phyloP scores from a whole-genome alignment of 2,797 vertebrate species.

The Scomberomorus guttatus region DNA sequence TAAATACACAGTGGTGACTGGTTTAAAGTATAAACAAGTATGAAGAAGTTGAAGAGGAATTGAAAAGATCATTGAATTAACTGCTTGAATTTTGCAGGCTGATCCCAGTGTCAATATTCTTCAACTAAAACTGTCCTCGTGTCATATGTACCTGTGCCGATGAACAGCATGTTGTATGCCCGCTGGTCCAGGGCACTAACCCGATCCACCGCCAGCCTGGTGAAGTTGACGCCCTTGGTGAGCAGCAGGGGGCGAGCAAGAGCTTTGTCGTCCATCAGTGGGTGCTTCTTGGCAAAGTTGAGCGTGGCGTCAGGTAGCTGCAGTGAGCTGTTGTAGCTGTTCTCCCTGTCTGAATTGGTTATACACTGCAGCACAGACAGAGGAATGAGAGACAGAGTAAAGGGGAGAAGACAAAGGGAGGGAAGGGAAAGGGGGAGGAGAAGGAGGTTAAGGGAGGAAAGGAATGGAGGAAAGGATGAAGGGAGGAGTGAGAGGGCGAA shows the following conservation, averaged over 20 bases:
- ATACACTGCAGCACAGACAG: conserved; percentile 89
- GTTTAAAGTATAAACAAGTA: neutral
- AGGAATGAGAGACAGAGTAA: conserved; percentile 23
- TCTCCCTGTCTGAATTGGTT: conserved; percentile 91
- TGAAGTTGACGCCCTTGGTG: conserved; percentile 94
- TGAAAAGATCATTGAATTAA: neutral
- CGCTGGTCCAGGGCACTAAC: conserved; percentile 87
- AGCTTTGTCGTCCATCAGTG: conserved; percentile 92
- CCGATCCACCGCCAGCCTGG: conserved; percentile 91
- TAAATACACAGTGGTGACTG: neutral
- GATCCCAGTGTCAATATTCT: neutral
- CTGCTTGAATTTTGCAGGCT: neutral
- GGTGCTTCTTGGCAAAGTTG: conserved; percentile 99
- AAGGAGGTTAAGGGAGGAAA: conserved; percentile 10
- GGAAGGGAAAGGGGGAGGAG: neutral
- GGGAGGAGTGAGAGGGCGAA: conserved; percentile 31
- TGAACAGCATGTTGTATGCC: conserved; percentile 93
- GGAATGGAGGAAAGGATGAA: conserved; percentile 16
- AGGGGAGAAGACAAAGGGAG: conserved; percentile 19
- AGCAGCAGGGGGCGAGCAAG: conserved; percentile 92
- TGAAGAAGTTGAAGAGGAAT: neutral
- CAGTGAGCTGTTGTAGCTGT: conserved; percentile 91
- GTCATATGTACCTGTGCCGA: conserved; percentile 90
- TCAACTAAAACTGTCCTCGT: neutral
- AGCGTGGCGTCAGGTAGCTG: conserved; percentile 95